A percentile compares a stretch with the other conserved stretches of the same genome.
Conservation (phyloP, 1,140 invertebrate genomes). For the Hyles vespertilio region DNA sequence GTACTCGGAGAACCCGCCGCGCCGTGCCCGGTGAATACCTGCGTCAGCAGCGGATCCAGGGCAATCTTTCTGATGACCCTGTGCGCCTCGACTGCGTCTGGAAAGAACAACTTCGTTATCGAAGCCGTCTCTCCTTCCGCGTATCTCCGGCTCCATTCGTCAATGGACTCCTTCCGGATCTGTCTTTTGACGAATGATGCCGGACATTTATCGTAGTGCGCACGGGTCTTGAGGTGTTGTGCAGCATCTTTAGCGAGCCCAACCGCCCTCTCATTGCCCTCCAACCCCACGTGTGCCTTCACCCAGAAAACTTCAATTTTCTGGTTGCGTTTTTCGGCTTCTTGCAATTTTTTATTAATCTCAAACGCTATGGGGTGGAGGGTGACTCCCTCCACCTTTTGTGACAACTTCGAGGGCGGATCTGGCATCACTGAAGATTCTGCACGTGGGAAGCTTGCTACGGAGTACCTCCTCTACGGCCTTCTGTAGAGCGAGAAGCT, state of each 20-base stretch:
- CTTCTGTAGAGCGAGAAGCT: conserved; percentile 11
- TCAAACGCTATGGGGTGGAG: too few species aligned
- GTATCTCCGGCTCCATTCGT: not conserved
- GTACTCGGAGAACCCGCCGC: not conserved
- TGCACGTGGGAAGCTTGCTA: not conserved
- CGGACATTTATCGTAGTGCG: conserved; percentile 1
- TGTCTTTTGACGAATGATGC: not conserved
- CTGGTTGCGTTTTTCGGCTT: not conserved
- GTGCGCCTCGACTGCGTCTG: not conserved
- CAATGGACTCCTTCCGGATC: not conserved
- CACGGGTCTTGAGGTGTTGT: not conserved
- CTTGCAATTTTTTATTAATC: too few species aligned
- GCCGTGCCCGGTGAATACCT: not conserved
- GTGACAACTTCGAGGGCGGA: conserved; percentile 18
- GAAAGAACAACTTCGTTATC: not conserved
- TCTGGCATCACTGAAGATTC: conserved; percentile 23
- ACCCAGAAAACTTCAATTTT: not conserved
- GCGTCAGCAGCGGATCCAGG: not conserved
- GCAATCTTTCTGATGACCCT: conserved; percentile 1
- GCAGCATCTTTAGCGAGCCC: not conserved
- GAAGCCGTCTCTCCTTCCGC: not conserved
- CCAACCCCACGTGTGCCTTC: not conserved
- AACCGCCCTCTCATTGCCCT: not conserved
- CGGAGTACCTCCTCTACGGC: not conserved
- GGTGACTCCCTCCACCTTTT: too few species aligned